phyloP scores from a whole-genome alignment of 2,113 vertebrate genomes.

The Passer domesticus region DNA sequence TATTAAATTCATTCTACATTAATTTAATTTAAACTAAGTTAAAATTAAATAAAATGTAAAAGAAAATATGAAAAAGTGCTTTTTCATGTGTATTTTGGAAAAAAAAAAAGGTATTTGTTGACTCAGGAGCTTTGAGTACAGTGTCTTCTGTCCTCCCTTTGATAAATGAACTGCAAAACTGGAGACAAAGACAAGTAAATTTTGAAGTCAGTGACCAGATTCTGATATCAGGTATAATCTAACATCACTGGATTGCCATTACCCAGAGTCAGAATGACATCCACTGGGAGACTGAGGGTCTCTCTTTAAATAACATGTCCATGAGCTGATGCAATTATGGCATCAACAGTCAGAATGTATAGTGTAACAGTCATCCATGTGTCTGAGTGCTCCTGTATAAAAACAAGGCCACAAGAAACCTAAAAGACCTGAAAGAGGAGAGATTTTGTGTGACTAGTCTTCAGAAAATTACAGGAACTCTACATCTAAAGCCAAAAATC shows the following conservation, averaged over 20 bases:
- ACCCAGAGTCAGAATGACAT: neutral
- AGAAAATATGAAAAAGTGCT: rapidly evolving
- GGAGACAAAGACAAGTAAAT: neutral
- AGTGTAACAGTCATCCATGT: neutral
- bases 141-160: neutral
- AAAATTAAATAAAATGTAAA: neutral
- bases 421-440: neutral
- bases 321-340: neutral
- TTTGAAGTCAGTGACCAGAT: neutral
- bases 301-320: neutral
- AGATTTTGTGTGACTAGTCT: neutral
- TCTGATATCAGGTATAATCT: neutral
- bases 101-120: neutral
- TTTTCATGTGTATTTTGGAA: neutral
- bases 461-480: neutral
- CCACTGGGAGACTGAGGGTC: neutral
- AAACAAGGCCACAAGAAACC: neutral
- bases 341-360: neutral
- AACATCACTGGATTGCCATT: neutral
- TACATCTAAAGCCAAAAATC: neutral
- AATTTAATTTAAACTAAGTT: neutral
- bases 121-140: neutral
- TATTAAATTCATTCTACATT: neutral
- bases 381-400: neutral
- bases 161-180: neutral